A percentile compares a stretch with the other conserved stretches of the same genome.
Conservation (phyloP, 2,113 vertebrate genomes). For the Passerina amoena region DNA sequence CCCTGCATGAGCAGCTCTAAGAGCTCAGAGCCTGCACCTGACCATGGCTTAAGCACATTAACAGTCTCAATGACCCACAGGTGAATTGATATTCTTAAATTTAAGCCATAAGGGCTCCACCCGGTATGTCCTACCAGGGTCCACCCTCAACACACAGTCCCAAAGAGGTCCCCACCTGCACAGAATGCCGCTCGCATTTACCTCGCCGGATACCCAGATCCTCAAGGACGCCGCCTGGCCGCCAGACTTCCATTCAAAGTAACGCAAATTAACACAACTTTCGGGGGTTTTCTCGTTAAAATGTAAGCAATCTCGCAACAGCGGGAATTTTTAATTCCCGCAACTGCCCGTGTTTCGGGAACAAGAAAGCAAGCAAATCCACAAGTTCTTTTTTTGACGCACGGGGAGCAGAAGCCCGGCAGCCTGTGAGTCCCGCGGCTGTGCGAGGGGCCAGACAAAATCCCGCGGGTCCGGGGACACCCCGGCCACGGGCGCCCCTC, state of each 20-base stretch:
- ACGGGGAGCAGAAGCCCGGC: not conserved
- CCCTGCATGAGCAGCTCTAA: not conserved
- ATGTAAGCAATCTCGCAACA: not conserved
- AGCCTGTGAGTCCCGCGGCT: not conserved
- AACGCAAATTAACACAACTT: not conserved
- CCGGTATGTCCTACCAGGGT: fast-evolving
- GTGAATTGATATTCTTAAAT: fast-evolving
- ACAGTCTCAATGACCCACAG: fast-evolving
- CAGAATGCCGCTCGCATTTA: fast-evolving
- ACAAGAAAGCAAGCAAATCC: not conserved
- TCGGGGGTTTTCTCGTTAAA: fast-evolving
- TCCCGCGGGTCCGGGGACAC: not conserved
- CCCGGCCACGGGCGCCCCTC: not conserved
- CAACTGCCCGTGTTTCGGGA: fast-evolving
- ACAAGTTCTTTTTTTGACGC: not conserved
- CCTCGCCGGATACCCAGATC: fast-evolving
- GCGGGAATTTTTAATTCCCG: not conserved
- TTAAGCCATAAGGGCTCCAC: not conserved
- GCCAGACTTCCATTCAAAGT: not conserved
- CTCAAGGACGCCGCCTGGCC: not conserved
- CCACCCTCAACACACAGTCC: not conserved
- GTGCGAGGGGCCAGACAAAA: fast-evolving
- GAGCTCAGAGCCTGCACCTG: not conserved
- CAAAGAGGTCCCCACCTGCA: not conserved
- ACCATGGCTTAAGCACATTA: fast-evolving